Base-by-base conservation (phyloP, 2,888 invertebrate genomes). In the Cryptus armator region DNA sequence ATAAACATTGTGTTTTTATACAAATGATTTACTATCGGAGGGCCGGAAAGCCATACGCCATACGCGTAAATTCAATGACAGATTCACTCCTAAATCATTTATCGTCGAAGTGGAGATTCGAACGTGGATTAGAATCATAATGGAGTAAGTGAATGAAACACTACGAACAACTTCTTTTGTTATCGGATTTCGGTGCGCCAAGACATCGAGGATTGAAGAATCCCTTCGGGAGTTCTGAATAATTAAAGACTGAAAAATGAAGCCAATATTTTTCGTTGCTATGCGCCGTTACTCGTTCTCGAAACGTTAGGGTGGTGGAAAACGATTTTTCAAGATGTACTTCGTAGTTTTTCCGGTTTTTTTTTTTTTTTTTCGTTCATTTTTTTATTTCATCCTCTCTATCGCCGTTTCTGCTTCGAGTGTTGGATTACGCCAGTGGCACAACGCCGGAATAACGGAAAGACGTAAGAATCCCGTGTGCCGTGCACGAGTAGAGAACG, bases 321-420 rank as follows among this genome's bases (percentile, higher is more conserved):
- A 81, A 67, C 76, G 76, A 77, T 84, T 80, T 76, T 59, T 84
- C 62, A 81, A 76, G 72, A 53, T 77, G 72, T 84, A 76, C 76
- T 44, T 14, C 67, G 56, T 4, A 59, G 24, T 66, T 66, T 48
- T 44, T 9, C 12, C 24, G 24, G 4, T 56, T 24, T 5, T 56
- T 14, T 16, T 10, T 3, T 53, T 29, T 53, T 24, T 59, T 71
- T 24, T 10, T 51, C 1, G 53, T 44, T 75, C 12, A 51, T n/a
- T 19, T 68, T 12, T 43, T 43, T 24, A 24, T 24, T 48, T n/a
- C 19, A 14, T 16, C 44, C 51, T 66, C 66, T n/a, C 48, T 59
- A 43, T 48, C 67, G 56, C 44, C 51, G 64, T 83, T 76, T 71
- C 62, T 59, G 48, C 43, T 66, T 76, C 43, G 16, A 71, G 70